Conservation (phyloP, 2,113 vertebrate genomes). For the Sialia sialis region DNA sequence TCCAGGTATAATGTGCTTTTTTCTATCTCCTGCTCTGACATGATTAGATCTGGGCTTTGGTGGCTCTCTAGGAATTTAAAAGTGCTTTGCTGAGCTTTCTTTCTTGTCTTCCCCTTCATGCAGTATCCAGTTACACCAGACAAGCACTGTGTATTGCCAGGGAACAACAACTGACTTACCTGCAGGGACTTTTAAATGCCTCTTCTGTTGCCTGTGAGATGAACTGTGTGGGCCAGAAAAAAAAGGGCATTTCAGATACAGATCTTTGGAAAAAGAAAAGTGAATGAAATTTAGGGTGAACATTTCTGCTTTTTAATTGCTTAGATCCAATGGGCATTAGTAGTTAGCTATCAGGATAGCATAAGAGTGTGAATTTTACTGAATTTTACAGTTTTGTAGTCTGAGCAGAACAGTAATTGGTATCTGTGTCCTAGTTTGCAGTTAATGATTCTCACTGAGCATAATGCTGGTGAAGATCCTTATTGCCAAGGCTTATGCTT, state of each 20-base stretch:
- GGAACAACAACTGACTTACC: neutral
- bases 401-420: neutral
- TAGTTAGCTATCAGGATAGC: neutral
- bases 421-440: neutral
- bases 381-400: neutral
- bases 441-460: neutral
- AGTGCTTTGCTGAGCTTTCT: neutral
- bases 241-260: neutral
- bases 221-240: neutral
- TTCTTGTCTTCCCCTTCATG: neutral
- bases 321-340: neutral
- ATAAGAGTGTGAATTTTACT: neutral
- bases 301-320: neutral
- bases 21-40: neutral
- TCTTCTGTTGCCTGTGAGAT: neutral
- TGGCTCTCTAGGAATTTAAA: neutral
- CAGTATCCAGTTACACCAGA: neutral
- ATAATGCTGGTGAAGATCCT: neutral
- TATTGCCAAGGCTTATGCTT: neutral
- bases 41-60: constrained; percentile 22
- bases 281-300: neutral
- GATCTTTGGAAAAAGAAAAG: neutral
- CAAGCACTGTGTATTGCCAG: neutral
- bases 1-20: neutral
- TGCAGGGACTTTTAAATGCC: neutral